A percentile compares a stretch with the other conserved stretches of the same genome.
phyloP scores from a whole-genome alignment of 2,888 invertebrate genomes.

The Steinernema hermaphroditum region DNA sequence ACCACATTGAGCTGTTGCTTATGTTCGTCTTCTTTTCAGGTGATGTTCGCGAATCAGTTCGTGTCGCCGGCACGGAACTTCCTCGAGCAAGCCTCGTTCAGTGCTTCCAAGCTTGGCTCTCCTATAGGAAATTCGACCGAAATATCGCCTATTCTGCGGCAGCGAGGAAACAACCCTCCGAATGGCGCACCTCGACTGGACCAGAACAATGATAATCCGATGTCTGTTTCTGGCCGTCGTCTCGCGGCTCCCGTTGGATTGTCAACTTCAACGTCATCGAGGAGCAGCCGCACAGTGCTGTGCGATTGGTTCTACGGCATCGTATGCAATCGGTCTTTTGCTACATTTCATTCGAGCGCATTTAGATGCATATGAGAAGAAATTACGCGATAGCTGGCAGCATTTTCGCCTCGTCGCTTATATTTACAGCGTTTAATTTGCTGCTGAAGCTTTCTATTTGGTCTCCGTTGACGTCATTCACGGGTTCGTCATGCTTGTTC shows the following conservation, averaged over 20 bases:
- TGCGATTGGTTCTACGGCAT: neutral
- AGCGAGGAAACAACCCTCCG: neutral
- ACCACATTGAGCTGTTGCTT: too few relatives aligned
- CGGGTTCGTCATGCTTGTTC: neutral
- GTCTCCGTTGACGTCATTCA: too few relatives aligned
- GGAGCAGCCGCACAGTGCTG: neutral
- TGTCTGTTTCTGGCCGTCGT: neutral
- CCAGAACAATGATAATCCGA: neutral
- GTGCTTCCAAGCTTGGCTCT: neutral
- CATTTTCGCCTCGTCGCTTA: neutral
- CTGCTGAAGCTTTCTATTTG: neutral
- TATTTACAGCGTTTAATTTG: neutral
- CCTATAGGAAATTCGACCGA: constrained; percentile 18
- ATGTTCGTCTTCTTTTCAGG: neutral
- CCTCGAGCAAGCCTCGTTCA: constrained; percentile 3
- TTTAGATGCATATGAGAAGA: neutral
- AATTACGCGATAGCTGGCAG: neutral
- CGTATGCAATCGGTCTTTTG: neutral
- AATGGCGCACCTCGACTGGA: neutral
- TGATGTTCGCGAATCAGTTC: neutral
- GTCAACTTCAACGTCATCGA: neutral
- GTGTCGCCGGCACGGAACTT: neutral
- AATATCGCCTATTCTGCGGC: neutral
- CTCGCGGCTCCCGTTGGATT: neutral
- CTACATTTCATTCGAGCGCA: neutral